Evolutionary conservation across 2,113 vertebrate genomes (phyloP).

Genomic region (Eira barbara): DNA sequence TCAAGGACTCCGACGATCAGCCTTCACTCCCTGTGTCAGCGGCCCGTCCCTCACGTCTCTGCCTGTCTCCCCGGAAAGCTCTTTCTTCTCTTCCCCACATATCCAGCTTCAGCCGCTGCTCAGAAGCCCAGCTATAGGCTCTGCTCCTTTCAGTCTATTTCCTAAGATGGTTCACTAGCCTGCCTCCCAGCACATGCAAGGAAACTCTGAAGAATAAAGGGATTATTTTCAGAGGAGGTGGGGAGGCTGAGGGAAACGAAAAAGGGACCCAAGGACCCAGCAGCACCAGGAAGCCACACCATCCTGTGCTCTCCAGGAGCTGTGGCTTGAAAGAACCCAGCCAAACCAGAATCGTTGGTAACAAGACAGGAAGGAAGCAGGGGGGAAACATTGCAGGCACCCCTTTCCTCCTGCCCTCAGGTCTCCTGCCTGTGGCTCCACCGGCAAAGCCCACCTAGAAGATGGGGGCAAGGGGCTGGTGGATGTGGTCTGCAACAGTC

Average conservation of each 20-base stretch:
- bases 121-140: background rate
- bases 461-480: background rate
- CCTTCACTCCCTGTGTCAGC: background rate
- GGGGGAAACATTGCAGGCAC: background rate
- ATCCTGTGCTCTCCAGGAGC: background rate
- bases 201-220: background rate
- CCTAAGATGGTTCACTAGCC: background rate
- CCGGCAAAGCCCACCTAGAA: background rate
- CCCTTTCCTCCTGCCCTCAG: background rate
- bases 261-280: background rate
- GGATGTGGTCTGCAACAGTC: fast-evolving
- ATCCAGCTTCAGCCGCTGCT: background rate
- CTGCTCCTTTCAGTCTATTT: background rate
- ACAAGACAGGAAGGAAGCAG: background rate
- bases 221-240: background rate
- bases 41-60: background rate
- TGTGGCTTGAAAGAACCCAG: background rate
- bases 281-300: background rate
- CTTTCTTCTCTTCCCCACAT: background rate
- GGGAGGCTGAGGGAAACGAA: background rate
- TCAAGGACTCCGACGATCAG: no score
- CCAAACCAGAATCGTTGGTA: background rate
- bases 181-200: background rate
- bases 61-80: background rate
- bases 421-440: background rate